phyloP scores from a whole-genome alignment of 2,113 vertebrate genomes.

The Coturnix japonica region DNA sequence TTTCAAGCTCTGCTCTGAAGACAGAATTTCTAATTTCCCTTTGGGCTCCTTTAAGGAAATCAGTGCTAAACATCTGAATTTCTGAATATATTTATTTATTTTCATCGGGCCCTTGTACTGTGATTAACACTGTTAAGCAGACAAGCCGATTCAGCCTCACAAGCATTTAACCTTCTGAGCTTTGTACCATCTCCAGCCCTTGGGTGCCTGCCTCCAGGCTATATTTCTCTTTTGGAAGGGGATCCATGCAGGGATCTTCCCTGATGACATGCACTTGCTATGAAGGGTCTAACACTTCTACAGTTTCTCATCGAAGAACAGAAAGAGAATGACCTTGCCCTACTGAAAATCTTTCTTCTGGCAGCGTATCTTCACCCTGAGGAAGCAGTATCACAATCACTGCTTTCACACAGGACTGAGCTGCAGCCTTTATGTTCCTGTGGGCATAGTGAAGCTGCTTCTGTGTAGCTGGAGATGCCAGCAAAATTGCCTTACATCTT shows the following conservation, averaged over 20 bases:
- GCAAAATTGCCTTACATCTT: neutral
- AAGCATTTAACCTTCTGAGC: accelerated
- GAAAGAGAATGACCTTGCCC: neutral
- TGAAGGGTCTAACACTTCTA: neutral
- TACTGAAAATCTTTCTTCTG: neutral
- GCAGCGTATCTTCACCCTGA: neutral
- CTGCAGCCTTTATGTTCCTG: neutral
- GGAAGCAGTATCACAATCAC: neutral
- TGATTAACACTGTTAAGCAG: neutral
- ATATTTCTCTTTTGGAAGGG: neutral
- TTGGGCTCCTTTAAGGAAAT: neutral
- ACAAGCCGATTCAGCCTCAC: neutral
- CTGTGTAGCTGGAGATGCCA: neutral
- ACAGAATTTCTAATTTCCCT: neutral
- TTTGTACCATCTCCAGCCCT: accelerated
- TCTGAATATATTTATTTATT: neutral
- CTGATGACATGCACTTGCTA: neutral
- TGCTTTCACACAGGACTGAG: neutral
- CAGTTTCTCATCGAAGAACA: neutral
- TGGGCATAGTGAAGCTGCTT: neutral
- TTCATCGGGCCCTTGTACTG: neutral
- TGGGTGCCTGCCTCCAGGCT: neutral
- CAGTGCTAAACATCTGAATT: neutral
- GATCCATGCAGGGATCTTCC: accelerated
- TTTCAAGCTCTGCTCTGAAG: neutral